Evolutionary conservation across 2,113 vertebrate species (phyloP).

Genomic region (Psophia crepitans): DNA sequence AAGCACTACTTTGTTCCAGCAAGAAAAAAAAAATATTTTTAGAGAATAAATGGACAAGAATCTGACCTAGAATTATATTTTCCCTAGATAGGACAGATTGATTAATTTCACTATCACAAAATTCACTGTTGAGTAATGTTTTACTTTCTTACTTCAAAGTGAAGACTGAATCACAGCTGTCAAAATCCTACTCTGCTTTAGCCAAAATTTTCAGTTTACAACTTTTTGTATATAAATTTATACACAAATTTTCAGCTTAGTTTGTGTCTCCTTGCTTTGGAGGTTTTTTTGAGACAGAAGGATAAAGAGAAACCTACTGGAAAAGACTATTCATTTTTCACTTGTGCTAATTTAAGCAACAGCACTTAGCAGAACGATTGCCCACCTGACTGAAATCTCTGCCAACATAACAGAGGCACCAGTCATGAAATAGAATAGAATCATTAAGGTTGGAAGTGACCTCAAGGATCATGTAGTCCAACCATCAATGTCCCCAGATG

Average conservation of each 20-base stretch:
- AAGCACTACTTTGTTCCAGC: background rate
- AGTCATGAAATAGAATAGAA: background rate
- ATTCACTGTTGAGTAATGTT: background rate
- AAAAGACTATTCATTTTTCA: background rate
- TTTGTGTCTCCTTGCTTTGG: background rate
- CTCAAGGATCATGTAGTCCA: too few relatives aligned
- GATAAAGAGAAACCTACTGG: background rate
- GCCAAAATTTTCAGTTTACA: background rate
- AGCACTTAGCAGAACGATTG: background rate
- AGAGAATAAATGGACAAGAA: background rate
- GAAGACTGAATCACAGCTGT: background rate
- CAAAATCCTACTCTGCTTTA: background rate
- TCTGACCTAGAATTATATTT: background rate
- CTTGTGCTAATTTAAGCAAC: background rate
- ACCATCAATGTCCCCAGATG: too few relatives aligned
- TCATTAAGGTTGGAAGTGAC: too few relatives aligned
- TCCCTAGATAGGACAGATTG: background rate
- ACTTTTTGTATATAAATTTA: background rate
- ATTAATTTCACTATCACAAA: background rate
- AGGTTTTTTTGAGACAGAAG: background rate
- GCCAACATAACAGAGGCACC: background rate
- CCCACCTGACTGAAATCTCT: background rate
- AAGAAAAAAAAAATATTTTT: background rate
- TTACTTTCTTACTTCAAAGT: background rate
- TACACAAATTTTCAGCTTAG: background rate